A percentile compares a stretch with the other conserved stretches of the same genome.
phyloP scores from a whole-genome alignment of 2,113 vertebrate species.

The Amia ocellicauda region DNA sequence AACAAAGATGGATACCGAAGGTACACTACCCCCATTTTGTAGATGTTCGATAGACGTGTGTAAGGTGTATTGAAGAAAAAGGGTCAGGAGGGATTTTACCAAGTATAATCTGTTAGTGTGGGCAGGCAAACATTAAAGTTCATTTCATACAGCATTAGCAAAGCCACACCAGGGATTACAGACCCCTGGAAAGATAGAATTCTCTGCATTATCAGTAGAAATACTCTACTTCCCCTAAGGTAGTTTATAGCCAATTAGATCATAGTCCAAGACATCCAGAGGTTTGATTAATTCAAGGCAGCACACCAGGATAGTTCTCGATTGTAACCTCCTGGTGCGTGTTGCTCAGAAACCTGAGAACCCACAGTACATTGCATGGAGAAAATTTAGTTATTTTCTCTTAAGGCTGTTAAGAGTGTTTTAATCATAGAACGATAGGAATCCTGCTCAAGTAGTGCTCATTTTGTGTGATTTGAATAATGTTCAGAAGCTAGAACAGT shows the following conservation, averaged over 20 bases:
- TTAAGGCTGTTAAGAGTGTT: slow-evolving; percentile 23
- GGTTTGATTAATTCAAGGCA: slow-evolving; percentile 44
- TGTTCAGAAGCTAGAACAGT: too few relatives aligned
- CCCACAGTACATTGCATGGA: slow-evolving; percentile 19
- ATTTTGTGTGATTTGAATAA: neutral
- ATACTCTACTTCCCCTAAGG: slow-evolving; percentile 11
- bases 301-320: slow-evolving; percentile 34
- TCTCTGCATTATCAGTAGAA: slow-evolving; percentile 1
- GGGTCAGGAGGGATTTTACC: neutral
- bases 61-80: neutral
- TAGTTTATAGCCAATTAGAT: slow-evolving; percentile 49
- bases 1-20: too few relatives aligned
- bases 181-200: slow-evolving; percentile 6
- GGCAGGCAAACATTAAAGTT: slow-evolving; percentile 15
- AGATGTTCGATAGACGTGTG: neutral
- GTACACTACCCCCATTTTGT: neutral
- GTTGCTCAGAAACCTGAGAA: slow-evolving; percentile 11
- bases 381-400: slow-evolving; percentile 35
- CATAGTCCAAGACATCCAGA: slow-evolving; percentile 40
- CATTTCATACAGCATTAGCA: neutral
- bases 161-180: neutral
- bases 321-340: slow-evolving; percentile 28
- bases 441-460: slow-evolving; percentile 20
- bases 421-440: slow-evolving; percentile 36
- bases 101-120: neutral